Conservation (phyloP, 2,113 vertebrate genomes). For the Brachyhypopomus occidentalis region DNA sequence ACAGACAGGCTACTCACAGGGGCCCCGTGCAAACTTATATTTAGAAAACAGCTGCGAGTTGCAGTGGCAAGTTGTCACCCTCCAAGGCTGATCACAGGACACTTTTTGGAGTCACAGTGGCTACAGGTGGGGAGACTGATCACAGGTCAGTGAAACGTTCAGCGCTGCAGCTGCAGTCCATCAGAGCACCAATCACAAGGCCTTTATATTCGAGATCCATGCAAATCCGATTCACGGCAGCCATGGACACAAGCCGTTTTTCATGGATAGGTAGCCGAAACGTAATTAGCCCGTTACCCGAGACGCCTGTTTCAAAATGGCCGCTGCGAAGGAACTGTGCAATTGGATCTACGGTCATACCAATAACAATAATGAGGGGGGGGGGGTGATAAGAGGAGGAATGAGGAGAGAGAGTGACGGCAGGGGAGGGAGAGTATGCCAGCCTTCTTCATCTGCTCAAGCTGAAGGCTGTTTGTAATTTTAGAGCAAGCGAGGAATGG, state of each 20-base stretch:
- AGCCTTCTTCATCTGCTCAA: constrained; percentile 20
- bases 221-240: constrained; percentile 45
- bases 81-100: background rate
- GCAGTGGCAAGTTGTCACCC: constrained; percentile 19
- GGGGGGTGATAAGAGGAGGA: constrained; percentile 40
- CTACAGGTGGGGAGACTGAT: no score
- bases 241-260: constrained; percentile 39
- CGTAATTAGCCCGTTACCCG: constrained; percentile 50
- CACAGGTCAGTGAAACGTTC: background rate
- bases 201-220: background rate
- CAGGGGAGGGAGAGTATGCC: constrained; percentile 7
- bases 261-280: constrained; percentile 41
- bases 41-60: constrained; percentile 31
- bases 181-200: background rate
- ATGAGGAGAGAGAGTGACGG: background rate
- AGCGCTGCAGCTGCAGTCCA: background rate
- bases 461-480: constrained; percentile 45
- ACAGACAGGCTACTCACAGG: constrained; percentile 53
- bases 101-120: background rate
- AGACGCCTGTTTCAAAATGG: constrained; percentile 43
- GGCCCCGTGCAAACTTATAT: constrained; percentile 30
- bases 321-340: constrained; percentile 17
- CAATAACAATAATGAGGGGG: constrained; percentile 42
- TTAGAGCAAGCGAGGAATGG: constrained; percentile 42
- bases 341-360: constrained; percentile 36